Conservation (phyloP, 2,113 vertebrate genomes). For the human (Homo sapiens) region GRCh38 chr7:151695001-151695500, state of each 20-base stretch:
- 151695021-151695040: background rate
- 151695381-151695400: accelerated
- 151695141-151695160: background rate
- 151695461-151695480: accelerated
- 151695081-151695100: slow-evolving; percentile 64
- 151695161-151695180: background rate
- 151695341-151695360: accelerated
- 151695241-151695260: background rate
- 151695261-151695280: background rate
- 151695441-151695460: accelerated
- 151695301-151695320: too few relatives aligned
- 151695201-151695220: slow-evolving; percentile 50
- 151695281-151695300: background rate
- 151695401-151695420: accelerated
- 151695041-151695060: slow-evolving; percentile 28
- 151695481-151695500: accelerated
- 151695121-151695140: slow-evolving; percentile 35
- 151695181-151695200: background rate
- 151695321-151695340: background rate
- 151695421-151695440: accelerated
- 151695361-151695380: background rate
- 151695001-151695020: background rate
- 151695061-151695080: background rate
- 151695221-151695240: slow-evolving; percentile 7
- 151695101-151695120: slow-evolving; percentile 58